A percentile compares a stretch with the other conserved stretches of the same genome.
Evolutionary conservation across 2,113 vertebrate species (phyloP).

Genomic region (Nerophis ophidion): DNA sequence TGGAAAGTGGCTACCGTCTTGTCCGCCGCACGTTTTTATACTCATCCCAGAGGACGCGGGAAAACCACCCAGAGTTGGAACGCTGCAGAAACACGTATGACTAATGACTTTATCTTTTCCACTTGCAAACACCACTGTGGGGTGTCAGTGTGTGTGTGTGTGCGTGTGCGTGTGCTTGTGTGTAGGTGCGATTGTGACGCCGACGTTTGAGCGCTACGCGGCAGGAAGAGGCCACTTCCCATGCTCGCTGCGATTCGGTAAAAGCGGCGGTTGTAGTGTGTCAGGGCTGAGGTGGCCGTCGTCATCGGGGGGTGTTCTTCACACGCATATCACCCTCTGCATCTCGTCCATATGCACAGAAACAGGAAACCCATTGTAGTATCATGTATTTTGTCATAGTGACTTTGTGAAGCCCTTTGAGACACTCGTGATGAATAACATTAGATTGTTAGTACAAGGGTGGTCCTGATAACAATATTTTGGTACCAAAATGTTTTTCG

Average conservation of each 20-base stretch:
- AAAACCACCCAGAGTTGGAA: conserved; percentile 89
- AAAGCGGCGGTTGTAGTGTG: conserved; percentile 38
- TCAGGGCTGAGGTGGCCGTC: conserved; percentile 35
- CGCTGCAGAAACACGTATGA: conserved; percentile 86
- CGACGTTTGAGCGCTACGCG: conserved; percentile 77
- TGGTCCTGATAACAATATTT: no score
- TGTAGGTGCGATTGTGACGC: conserved; percentile 29
- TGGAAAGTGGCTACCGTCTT: conserved; percentile 67
- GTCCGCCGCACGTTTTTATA: conserved; percentile 83
- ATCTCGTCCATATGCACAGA: conserved; percentile 55
- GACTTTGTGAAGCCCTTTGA: no score
- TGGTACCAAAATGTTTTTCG: no score
- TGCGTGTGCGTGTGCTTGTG: conserved; percentile 68
- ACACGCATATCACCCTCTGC: conserved; percentile 24
- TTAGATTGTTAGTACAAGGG: no score
- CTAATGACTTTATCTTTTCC: conserved; percentile 98
- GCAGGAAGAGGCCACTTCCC: conserved; percentile 87
- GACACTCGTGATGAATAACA: no score
- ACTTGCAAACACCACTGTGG: conserved; percentile 77
- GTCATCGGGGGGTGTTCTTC: conserved; percentile 40
- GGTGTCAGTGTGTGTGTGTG: conserved; percentile 65
- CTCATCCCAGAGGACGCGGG: conserved; percentile 81
- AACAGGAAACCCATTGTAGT: conserved; percentile 62
- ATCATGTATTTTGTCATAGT: no score
- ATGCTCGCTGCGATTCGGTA: conserved; percentile 81